Evolutionary conservation across 2,888 invertebrate genomes (phyloP).

Genomic region (Ceraclea dissimilis): DNA sequence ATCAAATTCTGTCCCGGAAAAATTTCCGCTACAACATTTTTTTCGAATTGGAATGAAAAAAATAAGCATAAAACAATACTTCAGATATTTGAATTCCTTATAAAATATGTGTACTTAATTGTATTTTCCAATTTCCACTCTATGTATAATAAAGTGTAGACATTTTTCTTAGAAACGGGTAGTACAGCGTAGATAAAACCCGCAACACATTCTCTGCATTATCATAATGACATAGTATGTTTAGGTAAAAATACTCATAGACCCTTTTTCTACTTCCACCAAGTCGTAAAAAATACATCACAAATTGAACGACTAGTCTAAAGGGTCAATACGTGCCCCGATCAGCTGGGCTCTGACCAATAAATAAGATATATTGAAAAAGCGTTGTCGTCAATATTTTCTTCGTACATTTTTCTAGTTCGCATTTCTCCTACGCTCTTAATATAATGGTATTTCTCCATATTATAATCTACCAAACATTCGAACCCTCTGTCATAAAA

Average conservation of each 20-base stretch:
- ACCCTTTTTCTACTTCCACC: background rate
- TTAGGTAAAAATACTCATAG: too few species aligned
- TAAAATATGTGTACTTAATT: too few species aligned
- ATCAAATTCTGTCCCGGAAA: too few species aligned
- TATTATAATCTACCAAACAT: background rate
- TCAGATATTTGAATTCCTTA: too few species aligned
- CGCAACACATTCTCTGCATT: background rate
- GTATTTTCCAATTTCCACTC: too few species aligned
- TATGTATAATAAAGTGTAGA: too few species aligned
- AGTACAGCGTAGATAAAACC: too few species aligned
- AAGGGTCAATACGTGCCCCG: background rate
- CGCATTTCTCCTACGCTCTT: background rate
- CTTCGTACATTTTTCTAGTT: background rate
- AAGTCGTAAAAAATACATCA: constrained; percentile 1
- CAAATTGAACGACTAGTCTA: background rate
- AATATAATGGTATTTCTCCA: background rate
- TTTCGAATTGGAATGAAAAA: too few species aligned
- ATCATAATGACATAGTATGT: background rate
- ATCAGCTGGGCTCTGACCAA: background rate
- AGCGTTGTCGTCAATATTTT: background rate
- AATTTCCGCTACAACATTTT: too few species aligned
- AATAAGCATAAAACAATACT: too few species aligned
- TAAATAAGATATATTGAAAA: background rate
- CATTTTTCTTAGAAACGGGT: too few species aligned
- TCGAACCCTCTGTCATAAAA: constrained; percentile 1